Percentiles rank a stretch among this genome's conserved stretches.
Evolutionary conservation across 2,113 vertebrate species (phyloP).

Genomic region (Pagrus major): DNA sequence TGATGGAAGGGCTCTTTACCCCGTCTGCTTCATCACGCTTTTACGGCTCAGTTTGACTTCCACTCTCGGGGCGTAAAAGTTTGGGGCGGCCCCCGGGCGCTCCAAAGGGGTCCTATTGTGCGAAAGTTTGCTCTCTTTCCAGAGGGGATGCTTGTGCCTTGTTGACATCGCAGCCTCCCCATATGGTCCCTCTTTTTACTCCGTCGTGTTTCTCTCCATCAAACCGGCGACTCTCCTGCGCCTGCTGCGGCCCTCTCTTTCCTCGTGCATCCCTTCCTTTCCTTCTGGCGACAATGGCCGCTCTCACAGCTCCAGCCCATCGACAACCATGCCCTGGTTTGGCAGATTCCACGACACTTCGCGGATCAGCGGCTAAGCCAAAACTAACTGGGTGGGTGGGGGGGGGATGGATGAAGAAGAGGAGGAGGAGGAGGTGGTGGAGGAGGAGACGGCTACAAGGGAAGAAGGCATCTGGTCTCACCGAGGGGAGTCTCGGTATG

Average conservation of each 20-base stretch:
- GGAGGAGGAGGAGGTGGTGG: conserved; percentile 13
- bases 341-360: conserved; percentile 76
- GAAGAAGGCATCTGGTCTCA: conserved; percentile 66
- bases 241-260: conserved; percentile 8
- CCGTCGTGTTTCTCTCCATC: conserved; percentile 27
- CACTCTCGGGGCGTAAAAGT: conserved; percentile 74
- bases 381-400: conserved; percentile 46
- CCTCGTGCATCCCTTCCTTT: conserved; percentile 22
- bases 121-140: conserved; percentile 77
- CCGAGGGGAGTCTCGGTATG: conserved; percentile 47
- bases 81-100: conserved; percentile 51
- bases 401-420: neutral
- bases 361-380: conserved; percentile 70
- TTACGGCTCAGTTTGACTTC: conserved; percentile 78
- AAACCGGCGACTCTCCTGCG: neutral
- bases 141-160: conserved; percentile 70
- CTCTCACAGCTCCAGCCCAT: conserved; percentile 51
- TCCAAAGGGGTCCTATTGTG: conserved; percentile 78
- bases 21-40: conserved; percentile 63
- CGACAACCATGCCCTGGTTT: conserved; percentile 62
- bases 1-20: conserved; percentile 66
- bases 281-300: conserved; percentile 58
- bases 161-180: conserved; percentile 74
- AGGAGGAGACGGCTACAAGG: conserved; percentile 32
- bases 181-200: conserved; percentile 49